Conservation (phyloP, 2,113 vertebrate species). For the Ariopsis seemanni region DNA sequence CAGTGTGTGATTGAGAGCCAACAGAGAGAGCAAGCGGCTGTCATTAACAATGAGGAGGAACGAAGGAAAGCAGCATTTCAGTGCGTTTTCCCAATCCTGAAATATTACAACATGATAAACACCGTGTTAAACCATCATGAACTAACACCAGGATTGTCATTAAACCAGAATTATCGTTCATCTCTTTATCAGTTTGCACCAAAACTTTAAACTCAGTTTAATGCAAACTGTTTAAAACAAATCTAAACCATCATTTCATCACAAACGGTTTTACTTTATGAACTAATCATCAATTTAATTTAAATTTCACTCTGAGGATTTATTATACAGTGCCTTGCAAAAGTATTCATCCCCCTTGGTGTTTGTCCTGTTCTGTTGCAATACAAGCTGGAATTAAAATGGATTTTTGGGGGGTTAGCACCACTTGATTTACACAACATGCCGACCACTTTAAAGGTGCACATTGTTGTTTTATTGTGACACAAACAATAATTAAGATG, state of each 20-base stretch:
- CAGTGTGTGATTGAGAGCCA: not conserved
- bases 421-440: too few relatives aligned
- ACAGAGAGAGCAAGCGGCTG: not conserved
- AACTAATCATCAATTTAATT: not conserved
- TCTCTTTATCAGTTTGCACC: not conserved
- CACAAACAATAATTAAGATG: too few relatives aligned
- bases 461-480: too few relatives aligned
- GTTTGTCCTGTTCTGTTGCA: too few relatives aligned
- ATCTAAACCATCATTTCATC: not conserved
- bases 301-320: too few relatives aligned
- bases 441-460: too few relatives aligned
- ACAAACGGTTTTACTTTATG: not conserved
- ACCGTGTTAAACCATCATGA: not conserved
- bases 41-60: not conserved
- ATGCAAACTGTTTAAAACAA: not conserved
- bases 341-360: too few relatives aligned
- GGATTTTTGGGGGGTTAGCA: too few relatives aligned
- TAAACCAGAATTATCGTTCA: not conserved
- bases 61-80: not conserved
- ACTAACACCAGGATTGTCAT: not conserved
- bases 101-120: too few relatives aligned
- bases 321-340: too few relatives aligned
- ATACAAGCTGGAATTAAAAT: too few relatives aligned
- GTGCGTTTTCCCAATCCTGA: too few relatives aligned
- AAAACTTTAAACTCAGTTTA: not conserved